phyloP scores from a whole-genome alignment of 2,888 invertebrate species.

The Andricus curvator region DNA sequence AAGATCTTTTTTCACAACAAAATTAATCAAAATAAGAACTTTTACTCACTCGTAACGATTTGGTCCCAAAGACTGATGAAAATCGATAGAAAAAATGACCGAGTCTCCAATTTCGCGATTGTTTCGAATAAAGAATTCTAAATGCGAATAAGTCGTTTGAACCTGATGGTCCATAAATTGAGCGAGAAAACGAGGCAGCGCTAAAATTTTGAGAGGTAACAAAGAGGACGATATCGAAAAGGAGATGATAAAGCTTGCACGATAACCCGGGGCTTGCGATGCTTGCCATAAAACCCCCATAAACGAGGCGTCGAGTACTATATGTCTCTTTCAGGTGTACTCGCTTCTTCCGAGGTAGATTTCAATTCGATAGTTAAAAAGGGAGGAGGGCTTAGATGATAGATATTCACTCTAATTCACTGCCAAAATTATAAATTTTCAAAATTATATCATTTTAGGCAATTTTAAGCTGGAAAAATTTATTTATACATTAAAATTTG shows the following conservation, averaged over 20 bases:
- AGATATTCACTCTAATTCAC: constrained; percentile 18
- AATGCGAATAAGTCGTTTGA: constrained; percentile 14
- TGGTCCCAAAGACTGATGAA: not conserved
- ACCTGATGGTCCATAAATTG: constrained; percentile 9
- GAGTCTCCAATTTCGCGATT: not conserved
- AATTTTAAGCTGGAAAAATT: too few species aligned
- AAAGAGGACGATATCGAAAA: constrained; percentile 46
- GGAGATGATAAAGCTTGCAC: constrained; percentile 45
- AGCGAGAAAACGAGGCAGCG: not conserved
- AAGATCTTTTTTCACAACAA: too few species aligned
- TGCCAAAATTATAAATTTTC: not conserved
- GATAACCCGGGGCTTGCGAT: constrained; percentile 44
- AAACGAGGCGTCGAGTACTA: constrained; percentile 44
- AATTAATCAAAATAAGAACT: too few species aligned
- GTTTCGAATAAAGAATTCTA: not conserved
- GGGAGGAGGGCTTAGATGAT: constrained; percentile 9
- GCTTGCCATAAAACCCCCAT: constrained; percentile 46
- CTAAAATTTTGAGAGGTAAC: constrained; percentile 32
- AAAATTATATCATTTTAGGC: too few species aligned
- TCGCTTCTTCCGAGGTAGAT: constrained; percentile 44
- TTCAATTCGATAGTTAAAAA: constrained; percentile 22
- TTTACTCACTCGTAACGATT: not conserved
- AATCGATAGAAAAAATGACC: not conserved
- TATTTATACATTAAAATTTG: too few species aligned
- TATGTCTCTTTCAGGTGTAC: constrained; percentile 36